phyloP scores from a whole-genome alignment of 2,113 vertebrate genomes.

The Aegotheles bennettii region DNA sequence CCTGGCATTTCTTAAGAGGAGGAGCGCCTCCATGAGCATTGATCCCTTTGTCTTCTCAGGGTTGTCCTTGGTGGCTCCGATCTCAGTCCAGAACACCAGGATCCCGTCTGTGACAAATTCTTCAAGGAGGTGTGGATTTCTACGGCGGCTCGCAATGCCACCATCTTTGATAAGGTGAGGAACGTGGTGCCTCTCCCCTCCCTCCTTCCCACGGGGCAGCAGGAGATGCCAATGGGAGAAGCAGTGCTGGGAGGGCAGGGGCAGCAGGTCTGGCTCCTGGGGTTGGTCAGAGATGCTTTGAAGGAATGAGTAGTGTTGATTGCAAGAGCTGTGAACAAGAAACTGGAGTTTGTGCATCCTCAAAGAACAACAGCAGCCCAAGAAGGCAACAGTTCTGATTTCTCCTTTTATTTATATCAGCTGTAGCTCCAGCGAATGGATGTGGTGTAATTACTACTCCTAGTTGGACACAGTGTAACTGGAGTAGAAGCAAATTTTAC shows the following conservation, averaged over 20 bases:
- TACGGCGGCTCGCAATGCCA: constrained; percentile 87
- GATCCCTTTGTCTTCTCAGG: constrained; percentile 64
- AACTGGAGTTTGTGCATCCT: background rate
- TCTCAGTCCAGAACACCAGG: constrained; percentile 79
- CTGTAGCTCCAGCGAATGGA: background rate
- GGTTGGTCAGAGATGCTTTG: background rate
- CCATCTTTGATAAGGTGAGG: constrained; percentile 89
- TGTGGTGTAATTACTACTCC: fast-evolving
- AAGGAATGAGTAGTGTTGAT: background rate
- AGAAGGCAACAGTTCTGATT: background rate
- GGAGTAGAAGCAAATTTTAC: background rate
- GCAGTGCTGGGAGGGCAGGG: background rate
- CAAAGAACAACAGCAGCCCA: background rate
- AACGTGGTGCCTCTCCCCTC: fast-evolving
- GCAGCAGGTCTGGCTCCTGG: background rate
- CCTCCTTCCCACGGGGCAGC: fast-evolving
- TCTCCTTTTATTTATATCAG: background rate
- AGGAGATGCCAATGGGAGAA: background rate
- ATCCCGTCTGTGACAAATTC: constrained; percentile 92
- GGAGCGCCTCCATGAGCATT: background rate
- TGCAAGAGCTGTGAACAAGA: background rate
- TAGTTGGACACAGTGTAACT: background rate
- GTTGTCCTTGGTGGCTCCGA: constrained; percentile 84
- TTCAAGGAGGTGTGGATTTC: constrained; percentile 96
- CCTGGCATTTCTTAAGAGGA: background rate